Evolutionary conservation across 2,888 invertebrate species (phyloP), one percentile per base, ranked within the genome.

Genomic region (Lasioglossum calceatum): DNA sequence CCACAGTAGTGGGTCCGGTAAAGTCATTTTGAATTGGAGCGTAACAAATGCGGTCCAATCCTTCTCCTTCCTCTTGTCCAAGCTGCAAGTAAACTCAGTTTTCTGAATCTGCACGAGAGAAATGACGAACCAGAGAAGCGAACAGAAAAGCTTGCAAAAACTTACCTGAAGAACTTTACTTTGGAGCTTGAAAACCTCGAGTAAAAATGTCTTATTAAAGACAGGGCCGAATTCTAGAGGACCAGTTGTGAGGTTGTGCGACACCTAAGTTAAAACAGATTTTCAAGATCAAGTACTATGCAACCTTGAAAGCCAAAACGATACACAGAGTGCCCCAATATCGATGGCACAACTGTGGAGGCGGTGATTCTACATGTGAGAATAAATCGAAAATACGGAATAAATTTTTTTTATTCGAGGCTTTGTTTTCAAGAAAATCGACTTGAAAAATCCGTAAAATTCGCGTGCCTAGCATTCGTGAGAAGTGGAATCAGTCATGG

Each of bases 41-140:
- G 94, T 97, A 98, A 94, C 99, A 99, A 64, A 99, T 97, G 89
- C 97, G 97, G 78, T 96, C 96, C 54, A 97, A 92, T 3, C 96
- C 97, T 32, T 96, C 96, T 61, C 95, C 96, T 1, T 96, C 96
- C 0, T 96, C 95, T 91, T 96, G 93, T 0, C 96, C 97, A 80
- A 97, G 94, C 93, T 96, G 84, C 0, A 39, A 83, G 82, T 12
- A 36, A 8, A 23, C 47, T 36, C 36, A 23, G 36, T 23, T 23
- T 39, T 39, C 67, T 0, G 8, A 70, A 70, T 23, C 36, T 67
- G 32, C 8, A 32, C 32, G 7, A 36, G 16, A 36, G 8, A 36
- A 7, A 5, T 5, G 32, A 32, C 36, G 16, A 32, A 2, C 64
- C 64, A 32, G 5, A 4, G 7, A 16, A 32, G 32, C 64, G 19